Evolutionary conservation across 2,888 invertebrate species (phyloP).

Genomic region (Lobophora halterata): DNA sequence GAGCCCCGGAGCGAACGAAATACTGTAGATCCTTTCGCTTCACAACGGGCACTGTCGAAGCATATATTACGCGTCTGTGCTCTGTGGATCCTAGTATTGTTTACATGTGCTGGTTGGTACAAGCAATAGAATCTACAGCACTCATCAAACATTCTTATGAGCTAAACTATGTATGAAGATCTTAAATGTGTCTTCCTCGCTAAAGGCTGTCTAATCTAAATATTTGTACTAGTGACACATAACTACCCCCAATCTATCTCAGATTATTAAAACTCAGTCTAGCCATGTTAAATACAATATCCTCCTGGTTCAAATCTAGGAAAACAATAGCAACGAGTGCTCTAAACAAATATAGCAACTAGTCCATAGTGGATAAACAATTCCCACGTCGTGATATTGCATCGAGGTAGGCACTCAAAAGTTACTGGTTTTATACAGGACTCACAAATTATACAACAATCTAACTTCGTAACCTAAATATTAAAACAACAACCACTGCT

Average conservation of each 20-base stretch:
- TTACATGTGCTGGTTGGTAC: constrained; percentile 46
- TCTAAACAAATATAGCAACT: constrained; percentile 17
- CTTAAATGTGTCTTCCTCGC: background rate
- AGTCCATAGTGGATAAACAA: constrained; percentile 12
- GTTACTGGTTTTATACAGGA: constrained; percentile 17
- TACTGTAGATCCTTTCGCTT: constrained; percentile 56
- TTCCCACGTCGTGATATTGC: constrained; percentile 26
- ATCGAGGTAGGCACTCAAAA: constrained; percentile 23
- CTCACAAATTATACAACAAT: background rate
- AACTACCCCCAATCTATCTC: no score
- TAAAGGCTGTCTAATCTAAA: constrained; percentile 8
- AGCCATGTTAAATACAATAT: background rate
- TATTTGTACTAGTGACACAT: no score
- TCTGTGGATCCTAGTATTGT: constrained; percentile 37
- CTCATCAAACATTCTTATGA: constrained; percentile 27
- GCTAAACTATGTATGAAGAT: constrained; percentile 17
- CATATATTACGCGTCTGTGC: constrained; percentile 30
- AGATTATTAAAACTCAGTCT: no score
- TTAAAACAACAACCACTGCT: no score
- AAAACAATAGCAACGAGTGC: constrained; percentile 5
- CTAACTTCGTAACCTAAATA: no score
- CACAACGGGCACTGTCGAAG: constrained; percentile 23
- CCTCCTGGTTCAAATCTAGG: constrained; percentile 1
- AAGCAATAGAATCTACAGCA: constrained; percentile 64
- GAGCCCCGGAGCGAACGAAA: constrained; percentile 18